Percentiles rank a stretch among this genome's conserved stretches.
Conservation (phyloP, 2,113 vertebrate species). For the Taxidea taxus region DNA sequence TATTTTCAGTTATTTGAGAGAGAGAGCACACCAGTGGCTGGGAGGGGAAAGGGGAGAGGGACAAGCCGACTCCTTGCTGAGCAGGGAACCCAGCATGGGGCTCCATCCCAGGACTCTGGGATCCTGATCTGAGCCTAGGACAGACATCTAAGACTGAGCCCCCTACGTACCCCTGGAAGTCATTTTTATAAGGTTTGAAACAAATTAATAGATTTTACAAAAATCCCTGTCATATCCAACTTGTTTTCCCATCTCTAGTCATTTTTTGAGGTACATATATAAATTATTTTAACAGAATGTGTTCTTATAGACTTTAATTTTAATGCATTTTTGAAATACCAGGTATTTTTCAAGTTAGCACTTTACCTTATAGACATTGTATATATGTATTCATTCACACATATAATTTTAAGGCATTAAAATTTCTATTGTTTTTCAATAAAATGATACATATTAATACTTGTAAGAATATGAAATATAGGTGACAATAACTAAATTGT, state of each 20-base stretch:
- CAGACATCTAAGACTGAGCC: neutral
- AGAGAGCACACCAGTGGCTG: neutral
- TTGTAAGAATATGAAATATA: neutral
- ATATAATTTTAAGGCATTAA: neutral
- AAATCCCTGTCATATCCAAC: neutral
- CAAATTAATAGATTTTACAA: constrained; percentile 38
- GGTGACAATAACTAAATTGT: neutral
- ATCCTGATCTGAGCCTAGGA: neutral
- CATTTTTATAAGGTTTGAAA: constrained; percentile 22
- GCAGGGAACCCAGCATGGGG: neutral
- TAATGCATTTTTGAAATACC: neutral
- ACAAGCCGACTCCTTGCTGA: neutral
- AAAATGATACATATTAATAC: neutral
- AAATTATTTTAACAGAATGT: neutral
- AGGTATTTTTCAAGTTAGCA: neutral
- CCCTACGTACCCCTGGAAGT: neutral
- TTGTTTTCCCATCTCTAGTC: constrained; percentile 35
- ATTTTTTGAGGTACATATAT: neutral
- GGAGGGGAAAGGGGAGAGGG: neutral
- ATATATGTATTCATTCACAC: neutral
- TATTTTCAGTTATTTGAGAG: neutral
- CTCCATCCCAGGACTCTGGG: neutral
- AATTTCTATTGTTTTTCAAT: neutral
- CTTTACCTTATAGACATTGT: neutral
- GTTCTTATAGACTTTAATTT: neutral